Percentiles rank a stretch among this genome's conserved stretches.
Evolutionary conservation across 1,140 invertebrate species (phyloP).

Genomic region (Atta colombica): DNA sequence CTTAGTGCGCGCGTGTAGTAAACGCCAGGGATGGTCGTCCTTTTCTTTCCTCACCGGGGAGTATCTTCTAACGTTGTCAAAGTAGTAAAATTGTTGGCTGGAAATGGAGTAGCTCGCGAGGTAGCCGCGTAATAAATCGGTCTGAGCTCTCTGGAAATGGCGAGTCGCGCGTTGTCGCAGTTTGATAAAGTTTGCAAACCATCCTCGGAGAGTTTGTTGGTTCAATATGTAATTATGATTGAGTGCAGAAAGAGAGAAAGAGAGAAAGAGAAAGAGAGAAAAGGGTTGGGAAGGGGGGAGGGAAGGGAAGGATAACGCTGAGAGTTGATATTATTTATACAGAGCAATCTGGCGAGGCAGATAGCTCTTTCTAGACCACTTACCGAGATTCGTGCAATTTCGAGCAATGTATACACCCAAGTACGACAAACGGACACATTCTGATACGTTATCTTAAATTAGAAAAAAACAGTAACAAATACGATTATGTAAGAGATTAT

Average conservation of each 20-base stretch:
- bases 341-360: conserved; percentile 30
- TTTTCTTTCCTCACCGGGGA: conserved; percentile 22
- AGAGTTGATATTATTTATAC: conserved; percentile 52
- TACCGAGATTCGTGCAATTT: conserved; percentile 24
- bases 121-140: conserved; percentile 53
- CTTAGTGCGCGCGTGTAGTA: conserved; percentile 6
- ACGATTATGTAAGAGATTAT: not conserved
- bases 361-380: conserved; percentile 44
- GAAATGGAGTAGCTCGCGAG: conserved; percentile 6
- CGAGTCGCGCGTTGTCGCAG: conserved; percentile 44
- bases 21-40: conserved; percentile 5
- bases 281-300: not conserved
- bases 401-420: conserved; percentile 70
- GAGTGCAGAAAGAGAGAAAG: not conserved
- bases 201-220: conserved; percentile 47
- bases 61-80: conserved; percentile 13
- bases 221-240: conserved; percentile 60
- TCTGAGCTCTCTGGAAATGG: conserved; percentile 12
- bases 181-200: conserved; percentile 55
- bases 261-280: no score
- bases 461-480: not conserved
- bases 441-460: not conserved
- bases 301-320: not conserved
- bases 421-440: conserved; percentile 8
- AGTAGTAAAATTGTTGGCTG: not conserved